Percentiles rank a stretch among this genome's conserved stretches.
phyloP scores from a whole-genome alignment of 2,113 vertebrate genomes.

The Chloropsis cyanopogon region DNA sequence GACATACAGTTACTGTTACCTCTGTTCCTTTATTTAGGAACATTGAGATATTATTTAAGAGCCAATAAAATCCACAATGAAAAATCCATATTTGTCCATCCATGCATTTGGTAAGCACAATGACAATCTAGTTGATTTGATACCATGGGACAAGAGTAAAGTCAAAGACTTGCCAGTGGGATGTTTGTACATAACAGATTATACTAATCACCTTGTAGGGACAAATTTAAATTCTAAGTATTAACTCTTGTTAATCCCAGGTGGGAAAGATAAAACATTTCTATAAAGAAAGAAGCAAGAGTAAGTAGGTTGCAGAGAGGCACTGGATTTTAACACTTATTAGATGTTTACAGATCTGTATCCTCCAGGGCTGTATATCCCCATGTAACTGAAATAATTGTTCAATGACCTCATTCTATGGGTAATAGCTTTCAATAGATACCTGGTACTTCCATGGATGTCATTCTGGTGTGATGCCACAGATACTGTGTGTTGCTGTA shows the following conservation, averaged over 20 bases:
- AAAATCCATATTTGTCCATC: slow-evolving; percentile 50
- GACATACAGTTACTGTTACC: not conserved
- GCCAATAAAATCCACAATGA: slow-evolving; percentile 43
- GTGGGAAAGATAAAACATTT: slow-evolving; percentile 5
- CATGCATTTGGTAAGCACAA: slow-evolving; percentile 37
- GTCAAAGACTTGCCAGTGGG: slow-evolving; percentile 31
- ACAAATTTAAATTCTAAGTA: slow-evolving; percentile 43
- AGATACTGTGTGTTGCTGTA: not conserved
- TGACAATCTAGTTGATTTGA: slow-evolving; percentile 51
- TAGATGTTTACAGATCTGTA: not conserved
- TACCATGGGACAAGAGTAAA: slow-evolving; percentile 42
- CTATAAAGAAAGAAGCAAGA: not conserved
- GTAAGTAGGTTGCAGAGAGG: not conserved
- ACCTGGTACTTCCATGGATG: not conserved
- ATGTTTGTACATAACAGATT: slow-evolving; percentile 46
- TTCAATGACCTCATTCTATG: not conserved
- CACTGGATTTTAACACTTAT: not conserved
- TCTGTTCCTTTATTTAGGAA: not conserved
- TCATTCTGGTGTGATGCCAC: not conserved
- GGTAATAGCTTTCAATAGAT: not conserved
- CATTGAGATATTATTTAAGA: not conserved
- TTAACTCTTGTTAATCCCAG: slow-evolving; percentile 51
- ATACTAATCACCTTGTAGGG: slow-evolving; percentile 48
- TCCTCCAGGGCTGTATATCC: not conserved
- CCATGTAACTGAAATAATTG: not conserved